Conservation (phyloP, 2,113 vertebrate species). For the Harpagus bidentatus region DNA sequence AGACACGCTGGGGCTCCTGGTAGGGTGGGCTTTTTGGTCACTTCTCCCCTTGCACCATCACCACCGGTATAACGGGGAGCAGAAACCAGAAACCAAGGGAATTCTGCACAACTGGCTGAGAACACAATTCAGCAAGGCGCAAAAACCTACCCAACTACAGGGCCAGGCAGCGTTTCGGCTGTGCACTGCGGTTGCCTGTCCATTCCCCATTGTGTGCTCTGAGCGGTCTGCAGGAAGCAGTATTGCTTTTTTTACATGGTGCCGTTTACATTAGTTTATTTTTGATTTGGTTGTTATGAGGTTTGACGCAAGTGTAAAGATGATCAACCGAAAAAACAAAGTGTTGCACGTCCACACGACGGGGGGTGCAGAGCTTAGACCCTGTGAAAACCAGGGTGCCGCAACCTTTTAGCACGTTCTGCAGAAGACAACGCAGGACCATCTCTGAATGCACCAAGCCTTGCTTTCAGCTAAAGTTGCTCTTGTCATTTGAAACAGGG, state of each 20-base stretch:
- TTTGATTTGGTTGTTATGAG: constrained; percentile 14
- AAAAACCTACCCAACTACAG: rapidly evolving
- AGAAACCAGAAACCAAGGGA: not conserved
- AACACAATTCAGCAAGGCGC: not conserved
- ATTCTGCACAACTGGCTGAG: not conserved
- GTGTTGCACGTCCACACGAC: not conserved
- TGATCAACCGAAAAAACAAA: constrained; percentile 40
- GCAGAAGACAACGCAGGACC: not conserved
- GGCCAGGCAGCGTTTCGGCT: not conserved
- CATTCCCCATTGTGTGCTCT: rapidly evolving
- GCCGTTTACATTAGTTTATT: not conserved
- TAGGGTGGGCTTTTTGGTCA: not conserved
- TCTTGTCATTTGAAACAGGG: rapidly evolving
- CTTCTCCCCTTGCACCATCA: not conserved
- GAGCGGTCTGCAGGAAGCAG: not conserved
- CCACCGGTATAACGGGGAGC: not conserved
- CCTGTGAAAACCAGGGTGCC: not conserved
- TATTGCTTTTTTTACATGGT: not conserved
- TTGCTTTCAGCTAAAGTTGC: not conserved
- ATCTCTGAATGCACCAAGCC: not conserved
- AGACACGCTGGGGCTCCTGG: rapidly evolving
- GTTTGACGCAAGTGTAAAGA: constrained; percentile 54
- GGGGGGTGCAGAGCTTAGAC: not conserved
- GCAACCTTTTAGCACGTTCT: not conserved
- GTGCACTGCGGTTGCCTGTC: not conserved